These are phyloP conservation scores for Forbesichthys agassizii DNA, from an alignment of 2,113 vertebrate genomes.

Conservation along the genomic window DNA sequence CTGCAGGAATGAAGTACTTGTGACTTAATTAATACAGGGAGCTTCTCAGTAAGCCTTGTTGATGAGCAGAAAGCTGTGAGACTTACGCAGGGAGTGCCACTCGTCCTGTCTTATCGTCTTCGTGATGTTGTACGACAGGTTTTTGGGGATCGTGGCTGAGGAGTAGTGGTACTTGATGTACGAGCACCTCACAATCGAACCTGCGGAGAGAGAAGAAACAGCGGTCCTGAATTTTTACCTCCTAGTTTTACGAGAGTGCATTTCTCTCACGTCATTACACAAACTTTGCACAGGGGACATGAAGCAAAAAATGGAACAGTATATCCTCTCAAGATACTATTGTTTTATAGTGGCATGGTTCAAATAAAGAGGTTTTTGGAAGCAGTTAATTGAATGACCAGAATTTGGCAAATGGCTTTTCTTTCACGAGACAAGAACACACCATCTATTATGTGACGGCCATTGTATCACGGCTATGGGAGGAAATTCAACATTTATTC, in stretches of 20 bases:
- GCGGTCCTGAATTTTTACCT: not conserved
- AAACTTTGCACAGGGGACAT: not conserved
- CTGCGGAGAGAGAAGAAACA: slow-evolving; percentile 52
- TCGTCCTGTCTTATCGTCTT: slow-evolving; percentile 99
- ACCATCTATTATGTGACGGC: not conserved
- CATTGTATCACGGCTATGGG: slow-evolving; percentile 4
- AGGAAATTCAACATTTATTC: slow-evolving; percentile 22
- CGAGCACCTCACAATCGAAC: slow-evolving; percentile 85
- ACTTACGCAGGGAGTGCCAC: slow-evolving; percentile 98
- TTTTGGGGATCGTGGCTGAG: slow-evolving; percentile 94
- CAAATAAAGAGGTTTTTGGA: slow-evolving; percentile 5
- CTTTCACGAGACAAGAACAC: slow-evolving; percentile 27
- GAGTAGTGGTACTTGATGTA: slow-evolving; percentile 99
- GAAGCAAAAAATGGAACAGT: not conserved
- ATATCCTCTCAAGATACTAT: slow-evolving; percentile 10
- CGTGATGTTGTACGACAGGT: slow-evolving; percentile 97
- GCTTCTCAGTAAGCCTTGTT: not conserved
- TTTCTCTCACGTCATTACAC: not conserved
- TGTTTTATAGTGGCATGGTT: slow-evolving; percentile 6
- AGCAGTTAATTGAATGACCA: slow-evolving; percentile 17
- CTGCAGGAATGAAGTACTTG: not conserved
- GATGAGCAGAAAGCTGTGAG: not conserved
- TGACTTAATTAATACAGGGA: not conserved
- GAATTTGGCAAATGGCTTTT: slow-evolving; percentile 8
- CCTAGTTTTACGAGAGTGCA: not conserved